Percentiles rank a stretch among this genome's conserved stretches.
These are phyloP conservation scores for Amniataba percoides DNA, from an alignment of 2,797 vertebrate species.

Conservation along the genomic window DNA sequence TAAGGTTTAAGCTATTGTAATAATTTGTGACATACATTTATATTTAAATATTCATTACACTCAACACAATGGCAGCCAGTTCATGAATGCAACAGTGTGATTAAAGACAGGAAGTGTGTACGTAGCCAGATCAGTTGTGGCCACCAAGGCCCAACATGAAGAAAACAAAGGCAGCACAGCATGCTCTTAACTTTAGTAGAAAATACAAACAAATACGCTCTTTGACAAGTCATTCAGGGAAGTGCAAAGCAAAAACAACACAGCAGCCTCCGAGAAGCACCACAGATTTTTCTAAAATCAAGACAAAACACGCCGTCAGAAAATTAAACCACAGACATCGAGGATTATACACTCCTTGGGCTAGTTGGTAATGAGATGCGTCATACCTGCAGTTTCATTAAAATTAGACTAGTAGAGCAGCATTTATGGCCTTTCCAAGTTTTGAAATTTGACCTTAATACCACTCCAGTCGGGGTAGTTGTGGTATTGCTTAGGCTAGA, in stretches of 20 bases:
- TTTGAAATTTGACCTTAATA: conserved; percentile 3
- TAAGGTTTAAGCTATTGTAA: not conserved
- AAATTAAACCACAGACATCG: conserved; percentile 10
- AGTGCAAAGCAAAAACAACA: not conserved
- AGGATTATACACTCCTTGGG: not conserved
- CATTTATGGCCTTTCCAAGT: not conserved
- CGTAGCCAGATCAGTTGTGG: not conserved
- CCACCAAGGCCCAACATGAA: not conserved
- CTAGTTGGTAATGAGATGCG: not conserved
- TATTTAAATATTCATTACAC: not conserved
- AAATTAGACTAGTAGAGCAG: not conserved
- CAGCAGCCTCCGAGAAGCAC: not conserved
- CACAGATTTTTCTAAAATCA: not conserved
- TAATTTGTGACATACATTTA: not conserved
- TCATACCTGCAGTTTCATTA: conserved; percentile 12
- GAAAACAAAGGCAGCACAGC: not conserved
- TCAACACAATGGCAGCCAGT: not conserved
- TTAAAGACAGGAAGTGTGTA: not conserved
- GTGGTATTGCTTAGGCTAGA: not conserved
- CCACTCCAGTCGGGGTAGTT: not conserved
- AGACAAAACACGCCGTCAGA: not conserved
- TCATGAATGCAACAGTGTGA: not conserved
- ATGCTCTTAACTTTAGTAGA: not conserved
- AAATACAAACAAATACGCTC: not conserved
- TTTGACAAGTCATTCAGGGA: not conserved